Conservation (phyloP, 2,888 invertebrate species). For the Cryptocephalus moraei region DNA sequence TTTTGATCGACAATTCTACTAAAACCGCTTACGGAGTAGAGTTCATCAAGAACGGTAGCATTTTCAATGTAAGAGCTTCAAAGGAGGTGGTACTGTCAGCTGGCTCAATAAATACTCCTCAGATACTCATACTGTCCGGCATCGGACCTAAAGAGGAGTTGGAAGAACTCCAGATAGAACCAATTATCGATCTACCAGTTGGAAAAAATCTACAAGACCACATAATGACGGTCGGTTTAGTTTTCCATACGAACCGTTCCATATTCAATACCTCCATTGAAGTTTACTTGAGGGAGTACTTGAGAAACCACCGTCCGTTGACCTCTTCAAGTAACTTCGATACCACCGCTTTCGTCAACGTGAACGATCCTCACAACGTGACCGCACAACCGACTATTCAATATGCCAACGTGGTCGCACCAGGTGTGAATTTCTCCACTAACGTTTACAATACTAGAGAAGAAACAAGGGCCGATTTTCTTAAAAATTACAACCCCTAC, state of each 20-base stretch:
- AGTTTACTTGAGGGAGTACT: slow-evolving; percentile 1
- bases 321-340: slow-evolving; percentile 1
- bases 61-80: slow-evolving; percentile 53
- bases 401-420: slow-evolving; percentile 1
- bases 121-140: slow-evolving; percentile 74
- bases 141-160: slow-evolving; percentile 1
- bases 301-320: slow-evolving; percentile 2
- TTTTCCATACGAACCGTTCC: slow-evolving; percentile 5
- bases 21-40: slow-evolving; percentile 59
- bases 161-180: background rate
- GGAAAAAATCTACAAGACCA: background rate
- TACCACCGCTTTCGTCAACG: slow-evolving; percentile 1
- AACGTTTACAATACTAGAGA: no score
- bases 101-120: slow-evolving; percentile 65
- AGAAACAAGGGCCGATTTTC: no score
- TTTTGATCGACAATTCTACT: slow-evolving; percentile 57
- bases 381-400: slow-evolving; percentile 4
- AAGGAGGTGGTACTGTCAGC: slow-evolving; percentile 78
- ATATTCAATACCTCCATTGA: slow-evolving; percentile 4
- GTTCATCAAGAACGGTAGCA: slow-evolving; percentile 57
- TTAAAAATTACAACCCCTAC: background rate
- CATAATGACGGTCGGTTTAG: background rate
- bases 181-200: background rate
- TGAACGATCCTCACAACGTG: background rate
- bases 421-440: background rate